These are phyloP conservation scores for Leptopilina clavipes DNA, from an alignment of 1,140 invertebrate species.

Conservation along the genomic window DNA sequence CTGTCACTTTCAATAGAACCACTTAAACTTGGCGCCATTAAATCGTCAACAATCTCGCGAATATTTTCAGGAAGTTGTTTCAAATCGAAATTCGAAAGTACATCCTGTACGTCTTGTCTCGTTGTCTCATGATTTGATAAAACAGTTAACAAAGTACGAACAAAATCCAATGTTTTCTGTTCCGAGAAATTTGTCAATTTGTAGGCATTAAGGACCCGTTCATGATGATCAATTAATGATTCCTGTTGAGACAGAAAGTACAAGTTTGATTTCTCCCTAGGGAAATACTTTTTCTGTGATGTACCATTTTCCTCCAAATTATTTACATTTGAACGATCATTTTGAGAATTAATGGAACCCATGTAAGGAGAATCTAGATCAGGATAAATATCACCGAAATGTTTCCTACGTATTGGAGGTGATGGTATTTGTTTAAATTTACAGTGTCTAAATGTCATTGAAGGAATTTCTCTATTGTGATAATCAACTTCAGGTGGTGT, in stretches of 20 bases:
- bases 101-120: conserved; percentile 48
- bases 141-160: conserved; percentile 43
- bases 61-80: conserved; percentile 51
- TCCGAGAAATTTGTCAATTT: conserved; percentile 13
- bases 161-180: conserved; percentile 37
- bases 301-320: neutral
- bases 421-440: conserved; percentile 41
- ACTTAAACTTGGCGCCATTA: conserved; percentile 45
- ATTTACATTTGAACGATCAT: no score
- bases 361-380: conserved; percentile 32
- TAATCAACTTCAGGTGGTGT: conserved; percentile 51
- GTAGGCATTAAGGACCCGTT: conserved; percentile 27
- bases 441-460: conserved; percentile 38
- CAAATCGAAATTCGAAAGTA: conserved; percentile 48
- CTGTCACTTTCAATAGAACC: conserved; percentile 40
- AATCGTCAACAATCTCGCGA: conserved; percentile 46
- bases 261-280: neutral
- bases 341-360: conserved; percentile 43
- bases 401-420: conserved; percentile 40
- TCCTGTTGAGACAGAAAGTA: neutral
- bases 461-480: conserved; percentile 50
- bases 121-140: conserved; percentile 45
- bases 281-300: no score
- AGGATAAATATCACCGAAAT: neutral
- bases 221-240: conserved; percentile 30